Conservation (phyloP, 2,797 vertebrate genomes). For the Coluber constrictor region DNA sequence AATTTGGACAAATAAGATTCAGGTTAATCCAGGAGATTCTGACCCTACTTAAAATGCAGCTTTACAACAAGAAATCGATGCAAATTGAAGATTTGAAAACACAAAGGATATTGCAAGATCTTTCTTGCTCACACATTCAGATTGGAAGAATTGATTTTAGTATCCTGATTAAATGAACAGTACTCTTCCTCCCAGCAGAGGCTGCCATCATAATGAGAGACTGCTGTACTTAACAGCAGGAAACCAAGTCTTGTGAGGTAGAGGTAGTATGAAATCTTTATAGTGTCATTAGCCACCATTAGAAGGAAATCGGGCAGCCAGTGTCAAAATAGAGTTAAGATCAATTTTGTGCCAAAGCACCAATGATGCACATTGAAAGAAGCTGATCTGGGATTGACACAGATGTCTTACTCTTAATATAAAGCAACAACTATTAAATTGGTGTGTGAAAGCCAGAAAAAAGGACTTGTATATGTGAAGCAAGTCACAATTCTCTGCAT, state of each 20-base stretch:
- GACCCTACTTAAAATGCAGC: conserved; percentile 11
- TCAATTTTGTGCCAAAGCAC: conserved; percentile 16
- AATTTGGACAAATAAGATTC: conserved; percentile 10
- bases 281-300: conserved; percentile 16
- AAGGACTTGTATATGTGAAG: too few relatives aligned
- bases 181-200: neutral
- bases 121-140: conserved; percentile 15
- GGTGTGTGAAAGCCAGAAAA: neutral
- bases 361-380: neutral
- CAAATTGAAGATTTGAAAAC: conserved; percentile 9
- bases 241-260: conserved; percentile 23
- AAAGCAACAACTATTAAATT: neutral
- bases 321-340: conserved; percentile 29
- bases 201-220: conserved; percentile 21
- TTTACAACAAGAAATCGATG: conserved; percentile 7
- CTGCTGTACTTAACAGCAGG: conserved; percentile 15
- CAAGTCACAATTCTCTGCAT: neutral
- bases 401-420: neutral
- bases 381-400: neutral
- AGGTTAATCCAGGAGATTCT: neutral
- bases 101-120: conserved; percentile 2
- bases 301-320: conserved; percentile 28
- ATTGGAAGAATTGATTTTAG: conserved; percentile 28
- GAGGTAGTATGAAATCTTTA: conserved; percentile 27
- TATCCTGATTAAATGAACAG: conserved; percentile 25